These are phyloP conservation scores for Cyphomyrus plagiostoma DNA, from an alignment of 2,113 vertebrate genomes.

Conservation along the genomic window DNA sequence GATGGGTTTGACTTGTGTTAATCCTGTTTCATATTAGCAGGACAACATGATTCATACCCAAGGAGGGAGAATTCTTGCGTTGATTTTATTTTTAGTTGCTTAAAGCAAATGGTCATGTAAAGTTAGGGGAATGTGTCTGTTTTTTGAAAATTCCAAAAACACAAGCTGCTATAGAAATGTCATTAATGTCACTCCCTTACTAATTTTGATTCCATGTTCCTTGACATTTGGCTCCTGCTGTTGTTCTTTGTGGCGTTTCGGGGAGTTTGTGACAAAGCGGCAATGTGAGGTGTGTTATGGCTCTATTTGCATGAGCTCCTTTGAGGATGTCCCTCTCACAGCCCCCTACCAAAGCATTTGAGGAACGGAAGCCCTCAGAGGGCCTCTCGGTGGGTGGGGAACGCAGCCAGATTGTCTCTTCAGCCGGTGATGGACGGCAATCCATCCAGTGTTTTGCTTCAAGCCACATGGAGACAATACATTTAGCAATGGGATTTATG, in stretches of 20 bases:
- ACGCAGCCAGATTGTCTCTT: neutral
- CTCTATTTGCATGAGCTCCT: neutral
- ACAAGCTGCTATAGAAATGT: neutral
- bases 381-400: neutral
- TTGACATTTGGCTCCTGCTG: neutral
- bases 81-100: neutral
- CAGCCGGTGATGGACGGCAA: neutral
- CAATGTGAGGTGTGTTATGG: neutral
- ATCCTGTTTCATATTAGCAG: neutral
- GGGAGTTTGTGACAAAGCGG: neutral
- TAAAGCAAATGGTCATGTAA: neutral
- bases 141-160: neutral
- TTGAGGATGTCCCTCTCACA: neutral
- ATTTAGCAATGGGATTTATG: neutral
- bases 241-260: neutral
- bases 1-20: neutral
- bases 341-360: neutral
- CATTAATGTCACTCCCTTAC: neutral
- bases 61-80: neutral
- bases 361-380: neutral
- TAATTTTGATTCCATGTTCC: neutral
- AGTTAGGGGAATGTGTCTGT: neutral
- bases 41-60: neutral
- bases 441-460: neutral
- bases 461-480: neutral